Percentiles rank a stretch among this genome's conserved stretches.
These are phyloP conservation scores for Bolinopsis microptera DNA, from an alignment of 37 sponge, comb jelly and placozoan species.

Conservation along the genomic window DNA sequence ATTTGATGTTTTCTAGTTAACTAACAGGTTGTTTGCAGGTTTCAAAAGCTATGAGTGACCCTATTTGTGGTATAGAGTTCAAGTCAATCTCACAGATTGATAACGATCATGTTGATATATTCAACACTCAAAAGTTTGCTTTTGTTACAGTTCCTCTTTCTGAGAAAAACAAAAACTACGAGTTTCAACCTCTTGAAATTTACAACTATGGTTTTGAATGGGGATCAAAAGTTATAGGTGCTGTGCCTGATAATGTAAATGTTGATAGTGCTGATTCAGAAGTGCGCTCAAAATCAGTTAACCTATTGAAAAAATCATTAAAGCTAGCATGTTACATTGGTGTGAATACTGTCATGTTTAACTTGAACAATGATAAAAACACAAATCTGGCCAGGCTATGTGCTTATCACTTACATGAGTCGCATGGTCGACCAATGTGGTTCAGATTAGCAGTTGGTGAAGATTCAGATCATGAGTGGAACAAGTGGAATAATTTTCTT, in stretches of 20 bases:
- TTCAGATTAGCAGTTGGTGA: background rate
- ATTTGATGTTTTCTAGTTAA: too few species aligned
- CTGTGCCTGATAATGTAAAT: slow-evolving; percentile 3
- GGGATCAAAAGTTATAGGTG: slow-evolving; percentile 19
- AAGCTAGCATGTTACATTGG: slow-evolving; percentile 40
- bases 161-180: background rate
- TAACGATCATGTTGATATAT: slow-evolving; percentile 10
- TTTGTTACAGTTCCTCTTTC: slow-evolving; percentile 35
- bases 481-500: slow-evolving; percentile 22
- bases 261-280: slow-evolving; percentile 19
- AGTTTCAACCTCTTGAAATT: slow-evolving; percentile 28
- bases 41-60: background rate
- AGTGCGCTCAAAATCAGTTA: slow-evolving; percentile 11
- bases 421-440: slow-evolving; percentile 37
- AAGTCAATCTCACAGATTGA: slow-evolving; percentile 7
- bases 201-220: slow-evolving; percentile 28
- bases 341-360: slow-evolving; percentile 4
- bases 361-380: slow-evolving; percentile 1
- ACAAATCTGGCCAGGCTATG: background rate
- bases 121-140: slow-evolving; percentile 20
- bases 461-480: background rate
- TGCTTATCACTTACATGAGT: slow-evolving; percentile 31
- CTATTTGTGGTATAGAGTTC: slow-evolving; percentile 55
- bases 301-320: slow-evolving; percentile 12
- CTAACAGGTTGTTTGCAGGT: too few species aligned